These are phyloP conservation scores for Brachionus paranguensis DNA, from an alignment of 1,140 invertebrate genomes.

Conservation along the genomic window DNA sequence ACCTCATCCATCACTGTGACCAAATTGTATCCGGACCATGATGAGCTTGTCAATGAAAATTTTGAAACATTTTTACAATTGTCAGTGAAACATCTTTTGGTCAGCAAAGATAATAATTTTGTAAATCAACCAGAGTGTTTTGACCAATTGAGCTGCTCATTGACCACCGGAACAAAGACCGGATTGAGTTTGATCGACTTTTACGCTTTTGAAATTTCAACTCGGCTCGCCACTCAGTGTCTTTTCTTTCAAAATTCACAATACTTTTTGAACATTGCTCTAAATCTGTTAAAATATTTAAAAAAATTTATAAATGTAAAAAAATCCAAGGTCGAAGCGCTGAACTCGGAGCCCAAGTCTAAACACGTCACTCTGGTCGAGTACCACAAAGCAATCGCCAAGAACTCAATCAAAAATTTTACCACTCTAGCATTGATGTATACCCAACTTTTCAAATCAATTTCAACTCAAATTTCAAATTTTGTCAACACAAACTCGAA, in stretches of 20 bases:
- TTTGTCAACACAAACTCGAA: constrained; percentile 23
- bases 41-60: not conserved
- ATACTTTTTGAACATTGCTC: not conserved
- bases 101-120: not conserved
- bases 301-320: not conserved
- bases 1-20: not conserved
- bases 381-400: not conserved
- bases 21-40: not conserved
- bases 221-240: not conserved
- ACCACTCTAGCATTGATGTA: not conserved
- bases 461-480: constrained; percentile 18
- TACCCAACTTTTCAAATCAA: not conserved
- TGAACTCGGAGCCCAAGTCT: not conserved
- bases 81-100: not conserved
- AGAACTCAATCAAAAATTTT: not conserved
- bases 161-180: not conserved
- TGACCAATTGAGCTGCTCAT: not conserved
- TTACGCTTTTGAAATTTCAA: not conserved
- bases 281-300: not conserved
- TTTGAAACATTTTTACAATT: constrained; percentile 16
- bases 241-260: constrained; percentile 1
- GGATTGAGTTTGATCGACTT: not conserved
- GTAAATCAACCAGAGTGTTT: not conserved
- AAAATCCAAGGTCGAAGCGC: not conserved
- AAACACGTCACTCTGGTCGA: not conserved